Conservation (phyloP, 2,888 invertebrate species). For the Halocaridina rubra region DNA sequence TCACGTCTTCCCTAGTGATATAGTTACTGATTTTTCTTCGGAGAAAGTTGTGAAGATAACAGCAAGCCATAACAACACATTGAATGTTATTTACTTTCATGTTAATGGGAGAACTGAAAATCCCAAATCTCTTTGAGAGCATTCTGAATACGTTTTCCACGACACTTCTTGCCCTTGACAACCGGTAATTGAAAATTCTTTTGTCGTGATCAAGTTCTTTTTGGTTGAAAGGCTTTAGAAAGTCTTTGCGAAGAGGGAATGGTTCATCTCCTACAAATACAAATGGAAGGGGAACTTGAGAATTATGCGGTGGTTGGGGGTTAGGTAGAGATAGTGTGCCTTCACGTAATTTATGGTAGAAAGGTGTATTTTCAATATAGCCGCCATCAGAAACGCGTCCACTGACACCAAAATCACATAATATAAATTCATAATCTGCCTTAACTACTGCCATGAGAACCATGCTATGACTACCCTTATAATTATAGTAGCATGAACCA, state of each 20-base stretch:
- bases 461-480: constrained; percentile 8
- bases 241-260: neutral
- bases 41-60: neutral
- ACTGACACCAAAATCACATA: constrained; percentile 8
- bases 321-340: neutral
- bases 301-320: neutral
- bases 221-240: neutral
- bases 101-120: neutral
- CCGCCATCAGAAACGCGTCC: constrained; percentile 21
- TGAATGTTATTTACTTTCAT: neutral
- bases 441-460: neutral
- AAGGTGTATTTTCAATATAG: neutral
- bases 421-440: constrained; percentile 12
- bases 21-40: no score
- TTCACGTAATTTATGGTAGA: neutral
- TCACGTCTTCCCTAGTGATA: neutral
- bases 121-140: neutral
- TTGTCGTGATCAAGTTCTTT: neutral
- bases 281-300: neutral
- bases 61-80: neutral
- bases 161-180: neutral
- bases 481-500: constrained; percentile 14
- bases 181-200: neutral
- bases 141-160: constrained; percentile 6
- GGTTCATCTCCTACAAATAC: constrained; percentile 9